Evolutionary conservation across 1,140 invertebrate species (phyloP).

Genomic region (Zaprionus taronus): DNA sequence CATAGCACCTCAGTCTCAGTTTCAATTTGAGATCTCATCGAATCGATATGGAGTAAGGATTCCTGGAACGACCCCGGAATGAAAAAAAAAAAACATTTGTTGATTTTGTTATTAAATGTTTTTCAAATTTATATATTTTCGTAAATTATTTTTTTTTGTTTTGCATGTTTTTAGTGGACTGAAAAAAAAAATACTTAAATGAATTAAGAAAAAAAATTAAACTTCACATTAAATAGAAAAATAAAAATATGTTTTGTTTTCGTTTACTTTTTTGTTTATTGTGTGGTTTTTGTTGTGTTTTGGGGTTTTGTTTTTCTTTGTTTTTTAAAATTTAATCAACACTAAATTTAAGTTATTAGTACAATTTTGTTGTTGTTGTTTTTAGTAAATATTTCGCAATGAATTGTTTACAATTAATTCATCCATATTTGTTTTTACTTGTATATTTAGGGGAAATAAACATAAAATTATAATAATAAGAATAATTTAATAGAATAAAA

Average conservation of each 20-base stretch:
- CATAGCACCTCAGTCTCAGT: not conserved
- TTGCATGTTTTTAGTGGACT: constrained; percentile 5
- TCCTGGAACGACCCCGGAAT: not conserved
- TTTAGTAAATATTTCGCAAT: constrained; percentile 50
- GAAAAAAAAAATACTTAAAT: constrained; percentile 37
- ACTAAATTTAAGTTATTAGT: constrained; percentile 72
- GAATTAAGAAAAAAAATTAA: constrained; percentile 22
- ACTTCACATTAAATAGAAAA: constrained; percentile 31
- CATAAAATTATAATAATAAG: constrained; percentile 80
- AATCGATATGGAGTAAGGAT: not conserved
- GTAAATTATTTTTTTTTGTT: constrained; percentile 14
- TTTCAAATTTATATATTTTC: constrained; percentile 21
- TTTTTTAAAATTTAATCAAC: constrained; percentile 49
- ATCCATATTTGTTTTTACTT: constrained; percentile 43
- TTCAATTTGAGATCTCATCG: not conserved
- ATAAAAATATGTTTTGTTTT: constrained; percentile 57
- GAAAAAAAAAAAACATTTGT: constrained; percentile 13
- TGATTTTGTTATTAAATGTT: constrained; percentile 37
- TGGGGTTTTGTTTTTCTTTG: constrained; percentile 31
- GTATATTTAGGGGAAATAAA: constrained; percentile 73
- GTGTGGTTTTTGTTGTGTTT: constrained; percentile 50
- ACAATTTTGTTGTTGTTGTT: constrained; percentile 55
- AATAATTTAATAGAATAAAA: constrained; percentile 83
- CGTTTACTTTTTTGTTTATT: constrained; percentile 54
- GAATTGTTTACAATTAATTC: constrained; percentile 62